Conservation (phyloP, 2,888 invertebrate genomes). For the Plebejus argus region DNA sequence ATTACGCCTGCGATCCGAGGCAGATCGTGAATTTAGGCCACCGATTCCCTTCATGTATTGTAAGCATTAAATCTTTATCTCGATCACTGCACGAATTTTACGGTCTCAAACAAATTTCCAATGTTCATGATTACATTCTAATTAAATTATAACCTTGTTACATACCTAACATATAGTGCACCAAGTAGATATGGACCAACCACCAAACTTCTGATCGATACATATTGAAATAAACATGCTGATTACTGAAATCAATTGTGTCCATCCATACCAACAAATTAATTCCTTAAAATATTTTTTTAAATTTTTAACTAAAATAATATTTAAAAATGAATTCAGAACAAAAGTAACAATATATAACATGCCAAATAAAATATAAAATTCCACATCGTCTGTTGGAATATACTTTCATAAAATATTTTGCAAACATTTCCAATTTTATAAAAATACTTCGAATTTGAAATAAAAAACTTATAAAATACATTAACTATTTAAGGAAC, state of each 20-base stretch:
- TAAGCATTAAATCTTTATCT: conserved; percentile 61
- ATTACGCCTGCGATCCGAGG: not conserved
- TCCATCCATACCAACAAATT: conserved; percentile 20
- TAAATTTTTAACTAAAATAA: conserved; percentile 24
- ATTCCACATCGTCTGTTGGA: not conserved
- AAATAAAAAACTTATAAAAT: conserved; percentile 31
- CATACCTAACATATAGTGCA: conserved; percentile 46
- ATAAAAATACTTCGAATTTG: conserved; percentile 29
- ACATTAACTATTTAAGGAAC: conserved; percentile 31
- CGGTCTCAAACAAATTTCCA: conserved; percentile 60
- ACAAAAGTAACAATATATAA: conserved; percentile 26
- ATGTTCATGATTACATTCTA: conserved; percentile 49
- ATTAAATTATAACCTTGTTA: conserved; percentile 42
- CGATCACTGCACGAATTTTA: conserved; percentile 62
- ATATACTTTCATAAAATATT: conserved; percentile 29
- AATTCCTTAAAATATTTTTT: conserved; percentile 24
- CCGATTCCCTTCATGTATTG: conserved; percentile 60
- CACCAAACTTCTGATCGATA: conserved; percentile 40
- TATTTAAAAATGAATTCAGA: conserved; percentile 28
- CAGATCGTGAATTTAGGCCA: conserved; percentile 36
- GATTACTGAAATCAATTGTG: conserved; percentile 1
- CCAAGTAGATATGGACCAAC: conserved; percentile 48
- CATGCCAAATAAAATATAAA: conserved; percentile 30
- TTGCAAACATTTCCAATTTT: conserved; percentile 28
- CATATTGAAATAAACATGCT: conserved; percentile 12